A percentile compares a stretch with the other conserved stretches of the same genome.
Evolutionary conservation across 2,797 vertebrate genomes (phyloP).

Genomic region (Hypotaenidia okinawae): DNA sequence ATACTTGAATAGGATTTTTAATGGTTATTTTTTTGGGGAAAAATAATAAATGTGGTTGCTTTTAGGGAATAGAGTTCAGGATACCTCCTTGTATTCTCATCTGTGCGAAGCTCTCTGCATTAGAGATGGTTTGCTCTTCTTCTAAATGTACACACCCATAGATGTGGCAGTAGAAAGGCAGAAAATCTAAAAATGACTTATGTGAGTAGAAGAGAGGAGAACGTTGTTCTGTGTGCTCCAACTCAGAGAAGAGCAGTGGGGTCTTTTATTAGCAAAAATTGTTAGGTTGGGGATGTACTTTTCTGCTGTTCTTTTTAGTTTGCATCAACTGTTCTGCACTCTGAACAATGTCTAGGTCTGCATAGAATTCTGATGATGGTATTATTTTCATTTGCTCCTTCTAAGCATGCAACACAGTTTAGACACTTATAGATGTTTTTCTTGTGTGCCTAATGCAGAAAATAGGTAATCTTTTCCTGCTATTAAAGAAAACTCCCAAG

Average conservation of each 20-base stretch:
- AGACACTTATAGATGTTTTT: neutral
- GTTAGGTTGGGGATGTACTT: neutral
- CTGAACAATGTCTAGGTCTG: neutral
- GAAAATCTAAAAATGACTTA: neutral
- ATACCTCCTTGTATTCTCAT: neutral
- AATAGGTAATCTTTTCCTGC: neutral
- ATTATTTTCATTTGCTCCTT: neutral
- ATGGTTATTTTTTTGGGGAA: neutral
- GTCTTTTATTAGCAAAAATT: neutral
- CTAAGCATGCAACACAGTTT: neutral
- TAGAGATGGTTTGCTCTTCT: neutral
- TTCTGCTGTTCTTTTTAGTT: neutral
- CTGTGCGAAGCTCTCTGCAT: neutral
- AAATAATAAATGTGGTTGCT: neutral
- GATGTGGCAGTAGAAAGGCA: neutral
- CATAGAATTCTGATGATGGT: neutral
- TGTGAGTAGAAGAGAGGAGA: neutral
- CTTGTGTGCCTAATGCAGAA: neutral
- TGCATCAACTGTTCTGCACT: neutral
- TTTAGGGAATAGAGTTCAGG: neutral
- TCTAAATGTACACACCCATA: neutral
- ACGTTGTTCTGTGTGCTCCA: neutral
- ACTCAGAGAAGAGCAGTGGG: neutral
- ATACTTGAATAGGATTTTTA: neutral
- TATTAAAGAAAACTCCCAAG: neutral